Conservation (phyloP, 2,888 invertebrate species). For the Andrena marginata region DNA sequence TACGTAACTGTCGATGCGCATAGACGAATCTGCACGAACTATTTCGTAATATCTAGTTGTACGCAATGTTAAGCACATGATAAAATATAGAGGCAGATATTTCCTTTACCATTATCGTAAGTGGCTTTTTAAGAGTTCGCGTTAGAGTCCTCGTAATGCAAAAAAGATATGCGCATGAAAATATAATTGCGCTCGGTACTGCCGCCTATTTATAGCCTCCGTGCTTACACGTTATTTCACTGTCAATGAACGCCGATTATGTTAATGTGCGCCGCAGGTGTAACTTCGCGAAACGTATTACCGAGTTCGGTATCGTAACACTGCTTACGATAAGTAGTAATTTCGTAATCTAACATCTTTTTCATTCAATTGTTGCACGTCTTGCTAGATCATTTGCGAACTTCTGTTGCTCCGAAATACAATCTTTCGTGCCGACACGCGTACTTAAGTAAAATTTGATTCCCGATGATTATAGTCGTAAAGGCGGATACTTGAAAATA, state of each 20-base stretch:
- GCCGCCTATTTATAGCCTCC: background rate
- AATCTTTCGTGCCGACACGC: background rate
- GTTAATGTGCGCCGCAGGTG: background rate
- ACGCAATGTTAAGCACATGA: background rate
- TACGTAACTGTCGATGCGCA: constrained; percentile 58
- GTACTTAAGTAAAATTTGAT: background rate
- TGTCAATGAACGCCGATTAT: background rate
- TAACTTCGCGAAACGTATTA: too few relatives aligned
- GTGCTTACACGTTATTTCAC: background rate
- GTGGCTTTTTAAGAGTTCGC: background rate
- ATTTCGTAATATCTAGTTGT: constrained; percentile 32
- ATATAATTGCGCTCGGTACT: constrained; percentile 2
- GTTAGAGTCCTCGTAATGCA: background rate
- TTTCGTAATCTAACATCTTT: background rate
- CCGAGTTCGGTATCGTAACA: too few relatives aligned
- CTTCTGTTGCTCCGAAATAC: background rate
- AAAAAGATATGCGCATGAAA: background rate
- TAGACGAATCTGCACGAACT: constrained; percentile 13
- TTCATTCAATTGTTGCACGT: too few relatives aligned
- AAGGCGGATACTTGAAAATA: too few relatives aligned
- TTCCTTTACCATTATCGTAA: constrained; percentile 5
- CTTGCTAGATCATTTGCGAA: background rate
- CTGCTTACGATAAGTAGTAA: background rate
- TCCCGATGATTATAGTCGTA: too few relatives aligned
- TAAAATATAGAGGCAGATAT: background rate